A percentile compares a stretch with the other conserved stretches of the same genome.
phyloP scores from a whole-genome alignment of 1,140 invertebrate genomes.

The Rhynchophorus ferrugineus region DNA sequence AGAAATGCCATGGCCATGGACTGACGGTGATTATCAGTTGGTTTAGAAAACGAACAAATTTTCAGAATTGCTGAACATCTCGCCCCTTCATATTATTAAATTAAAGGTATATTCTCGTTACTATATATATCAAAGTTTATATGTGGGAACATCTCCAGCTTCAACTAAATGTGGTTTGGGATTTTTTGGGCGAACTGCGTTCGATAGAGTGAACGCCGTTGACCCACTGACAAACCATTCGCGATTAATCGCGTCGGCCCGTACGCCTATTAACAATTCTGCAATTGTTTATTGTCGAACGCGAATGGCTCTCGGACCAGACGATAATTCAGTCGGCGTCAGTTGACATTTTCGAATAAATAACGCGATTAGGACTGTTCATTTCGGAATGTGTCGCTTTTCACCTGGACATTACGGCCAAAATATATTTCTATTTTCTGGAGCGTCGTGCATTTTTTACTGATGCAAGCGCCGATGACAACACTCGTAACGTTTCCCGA shows the following conservation, averaged over 20 bases:
- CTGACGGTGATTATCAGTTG: no score
- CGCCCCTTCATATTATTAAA: no score
- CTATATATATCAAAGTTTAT: no score
- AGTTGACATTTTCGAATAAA: conserved; percentile 29
- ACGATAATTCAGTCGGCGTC: conserved; percentile 22
- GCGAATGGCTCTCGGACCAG: conserved; percentile 30
- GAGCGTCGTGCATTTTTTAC: conserved; percentile 18
- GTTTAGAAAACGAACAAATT: no score
- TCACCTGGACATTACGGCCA: not conserved
- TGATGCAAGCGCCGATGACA: no score
- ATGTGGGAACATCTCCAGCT: no score
- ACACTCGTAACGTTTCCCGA: no score
- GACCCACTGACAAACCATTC: conserved; percentile 3
- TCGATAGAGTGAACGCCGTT: conserved; percentile 5
- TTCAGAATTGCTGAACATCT: no score
- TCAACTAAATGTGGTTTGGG: no score
- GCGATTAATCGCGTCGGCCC: conserved; percentile 16
- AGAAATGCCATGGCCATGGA: no score
- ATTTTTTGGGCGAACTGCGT: no score
- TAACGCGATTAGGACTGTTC: conserved; percentile 27
- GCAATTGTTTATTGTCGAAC: conserved; percentile 34
- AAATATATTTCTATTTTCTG: not conserved
- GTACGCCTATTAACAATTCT: conserved; percentile 20
- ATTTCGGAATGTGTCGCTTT: conserved; percentile 1
- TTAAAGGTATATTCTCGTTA: no score